Conservation (phyloP, 2,797 vertebrate species). For the Rousettus madagascariensis region DNA sequence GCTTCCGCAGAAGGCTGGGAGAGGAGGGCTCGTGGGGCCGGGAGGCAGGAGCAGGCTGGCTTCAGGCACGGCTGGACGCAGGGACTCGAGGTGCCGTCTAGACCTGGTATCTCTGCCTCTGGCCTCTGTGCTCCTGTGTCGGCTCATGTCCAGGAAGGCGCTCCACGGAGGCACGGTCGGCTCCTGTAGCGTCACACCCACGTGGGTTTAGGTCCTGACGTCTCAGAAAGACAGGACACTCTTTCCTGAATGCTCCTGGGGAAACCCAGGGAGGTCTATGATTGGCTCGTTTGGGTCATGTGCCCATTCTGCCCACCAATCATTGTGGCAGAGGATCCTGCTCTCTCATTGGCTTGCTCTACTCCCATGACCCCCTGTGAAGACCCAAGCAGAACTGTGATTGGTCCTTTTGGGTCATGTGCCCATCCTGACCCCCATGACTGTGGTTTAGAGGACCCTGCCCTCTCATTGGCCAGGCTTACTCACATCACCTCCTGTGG, state of each 20-base stretch:
- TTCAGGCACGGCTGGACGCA: not conserved
- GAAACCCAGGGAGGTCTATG: not conserved
- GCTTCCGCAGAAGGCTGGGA: not conserved
- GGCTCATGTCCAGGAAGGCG: not conserved
- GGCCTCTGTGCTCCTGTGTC: not conserved
- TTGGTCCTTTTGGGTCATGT: not conserved
- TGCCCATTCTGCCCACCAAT: not conserved
- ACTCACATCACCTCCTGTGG: not conserved
- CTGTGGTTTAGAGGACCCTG: not conserved
- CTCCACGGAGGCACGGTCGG: rapidly evolving
- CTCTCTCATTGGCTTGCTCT: not conserved
- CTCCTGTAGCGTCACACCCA: rapidly evolving
- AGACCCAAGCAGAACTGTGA: not conserved
- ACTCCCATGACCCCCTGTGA: not conserved
- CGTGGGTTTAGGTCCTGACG: not conserved
- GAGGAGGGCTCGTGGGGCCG: rapidly evolving
- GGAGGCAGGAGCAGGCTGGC: not conserved
- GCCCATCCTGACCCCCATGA: not conserved
- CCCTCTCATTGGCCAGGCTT: not conserved
- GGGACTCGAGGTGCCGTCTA: not conserved
- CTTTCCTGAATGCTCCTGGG: not conserved
- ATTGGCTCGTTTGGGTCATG: not conserved
- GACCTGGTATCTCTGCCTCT: not conserved
- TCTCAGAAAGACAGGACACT: not conserved
- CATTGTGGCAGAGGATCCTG: not conserved